Percentiles rank a stretch among this genome's conserved stretches.
Conservation (phyloP, 30 jellyfish, hydroid and myxozoan genomes). For the Turritopsis rubra region DNA sequence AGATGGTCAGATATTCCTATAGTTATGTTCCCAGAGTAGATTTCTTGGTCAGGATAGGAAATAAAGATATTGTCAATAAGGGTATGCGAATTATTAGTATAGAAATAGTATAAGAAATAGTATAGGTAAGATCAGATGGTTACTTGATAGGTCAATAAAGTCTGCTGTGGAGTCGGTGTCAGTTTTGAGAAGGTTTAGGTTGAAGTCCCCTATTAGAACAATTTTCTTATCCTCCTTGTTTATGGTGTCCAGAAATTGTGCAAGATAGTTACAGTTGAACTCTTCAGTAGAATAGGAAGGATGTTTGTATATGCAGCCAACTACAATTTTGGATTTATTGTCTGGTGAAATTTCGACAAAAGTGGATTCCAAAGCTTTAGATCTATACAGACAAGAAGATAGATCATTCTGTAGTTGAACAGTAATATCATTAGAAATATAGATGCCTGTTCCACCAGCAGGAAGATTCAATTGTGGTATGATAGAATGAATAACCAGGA, state of each 20-base stretch:
- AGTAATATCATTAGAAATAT: neutral
- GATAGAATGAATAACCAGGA: no score
- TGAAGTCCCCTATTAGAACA: neutral
- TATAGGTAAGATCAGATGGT: neutral
- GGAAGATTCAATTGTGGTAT: no score
- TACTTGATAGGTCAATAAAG: neutral
- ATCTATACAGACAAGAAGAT: neutral
- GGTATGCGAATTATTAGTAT: neutral
- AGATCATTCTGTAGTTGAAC: neutral
- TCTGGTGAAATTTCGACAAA: neutral
- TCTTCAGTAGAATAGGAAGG: neutral
- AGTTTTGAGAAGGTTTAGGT: neutral
- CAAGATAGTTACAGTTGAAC: no score
- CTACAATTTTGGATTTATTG: neutral
- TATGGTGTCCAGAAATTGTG: no score
- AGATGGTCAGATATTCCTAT: neutral
- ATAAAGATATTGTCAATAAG: neutral
- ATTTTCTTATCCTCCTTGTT: neutral
- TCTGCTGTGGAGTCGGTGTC: neutral
- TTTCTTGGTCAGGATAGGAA: neutral
- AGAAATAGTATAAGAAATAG: no score
- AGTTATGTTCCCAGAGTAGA: neutral
- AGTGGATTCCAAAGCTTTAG: slow-evolving; percentile 2
- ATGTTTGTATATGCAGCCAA: slow-evolving; percentile 4
- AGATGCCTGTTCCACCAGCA: no score